phyloP scores from a whole-genome alignment of 1,140 invertebrate genomes.

The Centruroides sculpturatus region DNA sequence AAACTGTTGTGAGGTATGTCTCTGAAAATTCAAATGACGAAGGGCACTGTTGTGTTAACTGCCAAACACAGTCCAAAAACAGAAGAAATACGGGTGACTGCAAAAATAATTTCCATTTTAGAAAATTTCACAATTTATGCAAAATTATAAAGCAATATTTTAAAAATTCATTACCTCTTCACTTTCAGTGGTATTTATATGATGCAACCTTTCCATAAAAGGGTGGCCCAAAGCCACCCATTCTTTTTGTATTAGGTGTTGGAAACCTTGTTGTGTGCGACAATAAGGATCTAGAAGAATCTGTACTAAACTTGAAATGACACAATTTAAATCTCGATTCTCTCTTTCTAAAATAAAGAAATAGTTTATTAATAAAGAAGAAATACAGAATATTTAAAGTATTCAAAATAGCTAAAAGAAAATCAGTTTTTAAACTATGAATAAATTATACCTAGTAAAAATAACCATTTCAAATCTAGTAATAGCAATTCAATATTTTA shows the following conservation, averaged over 20 bases:
- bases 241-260: conserved; percentile 81
- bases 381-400: too few species aligned
- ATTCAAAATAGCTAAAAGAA: too few species aligned
- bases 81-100: conserved; percentile 72
- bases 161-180: conserved; percentile 22
- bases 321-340: conserved; percentile 73
- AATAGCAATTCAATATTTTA: too few species aligned
- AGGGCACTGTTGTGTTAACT: conserved; percentile 73
- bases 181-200: conserved; percentile 33
- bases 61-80: conserved; percentile 88
- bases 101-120: background rate
- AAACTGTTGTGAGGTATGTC: conserved; percentile 76
- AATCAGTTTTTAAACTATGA: too few species aligned
- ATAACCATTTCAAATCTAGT: too few species aligned
- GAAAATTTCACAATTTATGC: background rate
- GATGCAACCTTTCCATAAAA: conserved; percentile 55
- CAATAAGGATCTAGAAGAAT: conserved; percentile 70
- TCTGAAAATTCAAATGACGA: conserved; percentile 80
- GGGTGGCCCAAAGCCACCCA: conserved; percentile 85
- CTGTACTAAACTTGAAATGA: conserved; percentile 74
- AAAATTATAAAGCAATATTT: conserved; percentile 1
- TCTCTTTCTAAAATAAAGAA: conserved; percentile 39
- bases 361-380: too few species aligned
- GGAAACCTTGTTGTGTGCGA: conserved; percentile 74
- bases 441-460: too few species aligned